Percentiles rank a stretch among this genome's conserved stretches.
Conservation (phyloP, 2,888 invertebrate species). For the Tenthredo livida region DNA sequence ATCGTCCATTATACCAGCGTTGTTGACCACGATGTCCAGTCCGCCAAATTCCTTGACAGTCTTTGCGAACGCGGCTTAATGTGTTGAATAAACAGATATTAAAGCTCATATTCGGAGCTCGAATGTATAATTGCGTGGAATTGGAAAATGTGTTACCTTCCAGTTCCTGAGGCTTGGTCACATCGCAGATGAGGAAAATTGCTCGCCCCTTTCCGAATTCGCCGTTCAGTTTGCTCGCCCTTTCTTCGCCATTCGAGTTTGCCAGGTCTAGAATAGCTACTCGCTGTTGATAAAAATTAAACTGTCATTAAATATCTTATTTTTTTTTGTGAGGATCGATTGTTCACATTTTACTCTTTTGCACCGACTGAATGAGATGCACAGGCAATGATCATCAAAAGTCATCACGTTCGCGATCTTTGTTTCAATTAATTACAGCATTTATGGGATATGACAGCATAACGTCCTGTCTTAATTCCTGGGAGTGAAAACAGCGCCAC, state of each 20-base stretch:
- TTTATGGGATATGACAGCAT: no score
- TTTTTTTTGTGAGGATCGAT: background rate
- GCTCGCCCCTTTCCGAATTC: slow-evolving; percentile 71
- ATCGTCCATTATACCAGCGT: slow-evolving; percentile 71
- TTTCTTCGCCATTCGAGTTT: slow-evolving; percentile 65
- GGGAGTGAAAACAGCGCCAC: no score
- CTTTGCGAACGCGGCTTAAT: slow-evolving; percentile 77
- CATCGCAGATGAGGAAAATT: slow-evolving; percentile 70
- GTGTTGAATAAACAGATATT: background rate
- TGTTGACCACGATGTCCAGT: slow-evolving; percentile 80
- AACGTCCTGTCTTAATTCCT: no score
- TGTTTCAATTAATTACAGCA: no score
- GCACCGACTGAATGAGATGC: background rate
- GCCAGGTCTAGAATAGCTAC: slow-evolving; percentile 68
- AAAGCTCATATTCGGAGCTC: background rate
- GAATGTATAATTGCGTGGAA: no score
- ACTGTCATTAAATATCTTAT: background rate
- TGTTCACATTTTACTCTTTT: background rate
- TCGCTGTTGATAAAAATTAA: no score
- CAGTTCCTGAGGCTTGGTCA: slow-evolving; percentile 69
- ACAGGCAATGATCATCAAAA: no score
- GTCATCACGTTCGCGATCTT: no score
- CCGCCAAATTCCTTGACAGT: slow-evolving; percentile 77
- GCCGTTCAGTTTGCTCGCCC: slow-evolving; percentile 66
- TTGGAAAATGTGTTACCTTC: slow-evolving; percentile 66